Conservation (phyloP, 1,140 invertebrate species). For the Pentalonia nigronervosa region DNA sequence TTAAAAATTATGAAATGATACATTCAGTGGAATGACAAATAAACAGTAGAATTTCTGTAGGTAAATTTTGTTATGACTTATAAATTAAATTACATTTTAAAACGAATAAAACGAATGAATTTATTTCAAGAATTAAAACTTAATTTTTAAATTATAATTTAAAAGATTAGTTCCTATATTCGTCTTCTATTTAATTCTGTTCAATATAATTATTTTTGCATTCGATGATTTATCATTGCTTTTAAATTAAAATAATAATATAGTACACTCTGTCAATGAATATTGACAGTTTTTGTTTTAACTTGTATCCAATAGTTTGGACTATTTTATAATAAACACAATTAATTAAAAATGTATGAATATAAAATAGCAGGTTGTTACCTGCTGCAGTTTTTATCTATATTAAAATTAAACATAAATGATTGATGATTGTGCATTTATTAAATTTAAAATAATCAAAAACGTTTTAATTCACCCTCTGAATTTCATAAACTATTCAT, state of each 20-base stretch:
- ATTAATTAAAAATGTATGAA: background rate
- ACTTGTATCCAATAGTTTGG: background rate
- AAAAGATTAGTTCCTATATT: background rate
- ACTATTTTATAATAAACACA: background rate
- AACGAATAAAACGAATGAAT: background rate
- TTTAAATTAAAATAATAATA: slow-evolving; percentile 11
- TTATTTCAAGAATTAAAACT: background rate
- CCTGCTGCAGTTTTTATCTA: background rate
- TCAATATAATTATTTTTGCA: background rate
- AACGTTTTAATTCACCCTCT: background rate
- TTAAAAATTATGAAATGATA: background rate
- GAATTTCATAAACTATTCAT: background rate
- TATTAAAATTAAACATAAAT: background rate
- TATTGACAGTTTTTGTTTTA: background rate
- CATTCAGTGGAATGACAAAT: background rate
- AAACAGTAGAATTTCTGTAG: background rate
- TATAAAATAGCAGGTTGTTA: no score
- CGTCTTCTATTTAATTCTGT: background rate
- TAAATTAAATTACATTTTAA: background rate
- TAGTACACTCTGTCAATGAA: background rate
- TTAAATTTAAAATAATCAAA: slow-evolving; percentile 8
- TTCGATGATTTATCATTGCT: background rate
- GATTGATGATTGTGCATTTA: background rate
- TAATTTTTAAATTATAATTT: background rate
- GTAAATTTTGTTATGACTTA: background rate